A percentile compares a stretch with the other conserved stretches of the same genome.
These are phyloP conservation scores for Incurvaria masculella DNA, from an alignment of 2,888 invertebrate genomes.

Conservation along the genomic window DNA sequence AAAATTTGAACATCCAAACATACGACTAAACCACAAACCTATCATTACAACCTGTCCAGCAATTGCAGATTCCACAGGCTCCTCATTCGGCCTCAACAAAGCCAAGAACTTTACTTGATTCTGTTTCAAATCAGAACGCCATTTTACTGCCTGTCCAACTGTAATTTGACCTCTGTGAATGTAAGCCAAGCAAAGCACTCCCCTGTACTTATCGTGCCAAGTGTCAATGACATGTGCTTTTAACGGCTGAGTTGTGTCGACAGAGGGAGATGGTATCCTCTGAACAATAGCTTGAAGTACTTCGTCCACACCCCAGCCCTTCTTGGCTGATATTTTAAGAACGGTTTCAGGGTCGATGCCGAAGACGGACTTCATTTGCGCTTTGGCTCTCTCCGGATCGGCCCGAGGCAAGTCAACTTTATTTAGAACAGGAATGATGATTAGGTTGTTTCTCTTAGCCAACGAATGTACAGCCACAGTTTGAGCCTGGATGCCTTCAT, in stretches of 20 bases:
- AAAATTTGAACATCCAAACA: too few relatives aligned
- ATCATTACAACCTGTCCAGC: conserved; percentile 95
- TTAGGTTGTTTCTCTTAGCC: conserved; percentile 77
- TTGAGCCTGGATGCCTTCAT: conserved; percentile 95
- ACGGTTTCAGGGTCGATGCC: conserved; percentile 71
- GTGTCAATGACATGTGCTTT: conserved; percentile 89
- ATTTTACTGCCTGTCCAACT: conserved; percentile 73
- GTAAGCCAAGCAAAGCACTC: conserved; percentile 73
- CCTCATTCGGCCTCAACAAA: conserved; percentile 75
- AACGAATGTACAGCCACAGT: conserved; percentile 96
- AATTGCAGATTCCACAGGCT: conserved; percentile 59
- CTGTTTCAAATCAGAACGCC: conserved; percentile 65
- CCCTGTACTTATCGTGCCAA: conserved; percentile 88
- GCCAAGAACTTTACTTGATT: conserved; percentile 80
- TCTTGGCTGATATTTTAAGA: conserved; percentile 88
- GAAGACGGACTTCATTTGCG: conserved; percentile 79
- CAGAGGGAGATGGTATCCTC: conserved; percentile 71
- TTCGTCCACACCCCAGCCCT: conserved; percentile 77
- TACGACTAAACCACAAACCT: conserved; percentile 40
- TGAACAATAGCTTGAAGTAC: conserved; percentile 77
- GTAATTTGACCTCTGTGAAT: conserved; percentile 72
- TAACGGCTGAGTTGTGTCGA: conserved; percentile 58
- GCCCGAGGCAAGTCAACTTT: conserved; percentile 95
- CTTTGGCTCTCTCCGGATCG: conserved; percentile 75
- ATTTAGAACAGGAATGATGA: conserved; percentile 90